Base-by-base conservation (phyloP, 2,113 vertebrate species). In the Fregetta grallaria region DNA sequence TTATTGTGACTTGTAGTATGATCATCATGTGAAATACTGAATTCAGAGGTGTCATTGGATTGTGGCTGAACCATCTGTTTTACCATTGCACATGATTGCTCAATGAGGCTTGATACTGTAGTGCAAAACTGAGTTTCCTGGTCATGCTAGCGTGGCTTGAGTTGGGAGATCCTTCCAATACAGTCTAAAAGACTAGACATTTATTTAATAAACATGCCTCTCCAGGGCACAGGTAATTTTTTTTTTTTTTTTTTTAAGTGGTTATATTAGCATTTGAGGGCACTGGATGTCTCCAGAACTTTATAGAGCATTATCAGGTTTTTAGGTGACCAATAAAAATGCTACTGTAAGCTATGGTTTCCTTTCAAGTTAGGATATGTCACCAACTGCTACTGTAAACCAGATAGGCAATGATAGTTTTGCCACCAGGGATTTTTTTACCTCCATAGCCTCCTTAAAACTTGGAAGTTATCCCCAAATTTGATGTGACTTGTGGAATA, bases 121-220 rank as follows among this genome's bases (percentile, higher is more conserved):
- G 15, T 34, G 13, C 27, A 65, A 40, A 72, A 53, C 0, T 25
- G 30, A 77, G 29, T 32, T 63, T 49, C 45, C 85, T 59, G 56
- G 18, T 47, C 10, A 2, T 30, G 5, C 3, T 30, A 25, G 7
- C 0, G 0, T 62, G 30, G 10, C 34, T 73, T 18, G 17, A 45
- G 6, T 12, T 76, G 26, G 32, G 36, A 83, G 23, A 86, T 16
- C 23, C 11, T 75, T 74, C 56, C 45, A 61, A 29, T 2, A 9
- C 3, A 59, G 8, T 13, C 20, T 44, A 9, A 36, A 67, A 47
- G 20, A 15, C 8, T 65, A n/a, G 25, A 11, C 1, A 3, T 25
- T 36, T 62, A 27, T 82, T 72, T 44, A 72, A 52, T 27, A 42
- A 63, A 40, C 2, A 4, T 36, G 2, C 13, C 10, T 73, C 32